These are phyloP conservation scores for Drepanosiphum platanoidis DNA, from an alignment of 2,888 invertebrate genomes.

Conservation along the genomic window DNA sequence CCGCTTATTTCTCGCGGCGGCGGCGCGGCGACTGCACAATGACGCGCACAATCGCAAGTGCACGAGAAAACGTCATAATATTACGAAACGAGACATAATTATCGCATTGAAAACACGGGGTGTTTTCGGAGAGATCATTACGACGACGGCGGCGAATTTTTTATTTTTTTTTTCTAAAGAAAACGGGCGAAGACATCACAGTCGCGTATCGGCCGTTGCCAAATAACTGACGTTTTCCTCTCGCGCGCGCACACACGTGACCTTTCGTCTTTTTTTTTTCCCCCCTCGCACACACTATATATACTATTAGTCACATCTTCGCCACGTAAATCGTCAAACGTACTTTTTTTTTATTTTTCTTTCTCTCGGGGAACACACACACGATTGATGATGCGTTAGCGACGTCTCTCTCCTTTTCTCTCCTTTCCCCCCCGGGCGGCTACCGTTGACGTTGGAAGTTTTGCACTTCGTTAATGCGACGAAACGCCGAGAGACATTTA, in stretches of 20 bases:
- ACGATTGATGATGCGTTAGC: constrained; percentile 2
- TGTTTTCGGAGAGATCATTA: too few relatives aligned
- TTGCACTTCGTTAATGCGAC: constrained; percentile 61
- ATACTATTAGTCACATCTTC: constrained; percentile 11
- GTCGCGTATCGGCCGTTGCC: too few relatives aligned
- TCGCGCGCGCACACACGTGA: background rate
- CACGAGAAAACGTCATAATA: too few relatives aligned
- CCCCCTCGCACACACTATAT: background rate
- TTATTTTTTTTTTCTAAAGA: too few relatives aligned
- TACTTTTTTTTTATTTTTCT: background rate
- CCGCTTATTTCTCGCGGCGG: too few relatives aligned
- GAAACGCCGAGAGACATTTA: constrained; percentile 35
- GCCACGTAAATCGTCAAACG: constrained; percentile 30
- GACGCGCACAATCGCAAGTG: too few relatives aligned
- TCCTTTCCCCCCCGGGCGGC: background rate
- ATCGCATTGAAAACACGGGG: too few relatives aligned
- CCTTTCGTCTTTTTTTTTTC: constrained; percentile 6
- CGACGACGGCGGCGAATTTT: too few relatives aligned
- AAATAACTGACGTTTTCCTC: background rate
- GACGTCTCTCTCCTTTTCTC: background rate
- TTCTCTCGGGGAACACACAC: background rate
- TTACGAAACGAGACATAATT: too few relatives aligned
- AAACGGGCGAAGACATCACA: too few relatives aligned
- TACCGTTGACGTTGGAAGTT: constrained; percentile 53
- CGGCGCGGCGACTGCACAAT: too few relatives aligned